Percentiles rank a stretch among this genome's conserved stretches.
Evolutionary conservation across 2,797 vertebrate genomes (phyloP).

Genomic region (Mormyrus hasselquistii): DNA sequence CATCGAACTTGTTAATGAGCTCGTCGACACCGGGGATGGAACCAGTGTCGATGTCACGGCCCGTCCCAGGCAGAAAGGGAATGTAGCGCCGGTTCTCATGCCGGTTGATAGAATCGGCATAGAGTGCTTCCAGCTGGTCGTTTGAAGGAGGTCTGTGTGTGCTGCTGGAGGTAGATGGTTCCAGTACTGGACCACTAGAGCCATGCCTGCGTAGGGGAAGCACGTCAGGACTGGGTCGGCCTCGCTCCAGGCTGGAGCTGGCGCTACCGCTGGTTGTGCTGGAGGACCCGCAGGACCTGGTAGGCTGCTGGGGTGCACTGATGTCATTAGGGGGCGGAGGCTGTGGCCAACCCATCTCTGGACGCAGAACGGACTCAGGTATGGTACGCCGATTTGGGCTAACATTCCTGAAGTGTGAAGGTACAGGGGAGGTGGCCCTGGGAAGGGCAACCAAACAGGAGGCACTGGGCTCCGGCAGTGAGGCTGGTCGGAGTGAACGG

Average conservation of each 20-base stretch:
- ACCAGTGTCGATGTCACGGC: conserved; percentile 72
- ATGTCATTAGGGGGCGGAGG: conserved; percentile 36
- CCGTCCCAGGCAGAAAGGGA: conserved; percentile 66
- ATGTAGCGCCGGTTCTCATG: conserved; percentile 73
- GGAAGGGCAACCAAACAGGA: conserved; percentile 28
- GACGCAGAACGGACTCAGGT: conserved; percentile 15
- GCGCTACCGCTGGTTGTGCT: conserved; percentile 30
- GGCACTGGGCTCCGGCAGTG: conserved; percentile 38
- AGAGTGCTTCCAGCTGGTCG: conserved; percentile 65
- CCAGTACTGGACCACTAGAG: conserved; percentile 48
- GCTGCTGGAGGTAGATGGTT: conserved; percentile 55
- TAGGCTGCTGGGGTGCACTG: conserved; percentile 24
- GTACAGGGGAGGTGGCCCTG: conserved; percentile 35
- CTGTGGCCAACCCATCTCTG: conserved; percentile 7
- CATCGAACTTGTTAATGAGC: conserved; percentile 82
- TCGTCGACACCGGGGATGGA: conserved; percentile 75
- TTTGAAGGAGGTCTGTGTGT: conserved; percentile 26
- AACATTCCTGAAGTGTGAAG: background rate
- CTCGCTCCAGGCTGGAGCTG: conserved; percentile 36
- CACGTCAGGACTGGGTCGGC: conserved; percentile 57
- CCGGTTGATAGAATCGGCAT: conserved; percentile 65
- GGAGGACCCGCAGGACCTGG: conserved; percentile 26
- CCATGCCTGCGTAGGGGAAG: conserved; percentile 66
- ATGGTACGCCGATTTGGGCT: conserved; percentile 28
- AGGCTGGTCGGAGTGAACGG: conserved; percentile 35